Evolutionary conservation across 1,140 invertebrate genomes (phyloP), one percentile per base, ranked within the genome.

Genomic region (Chymomyza costata): DNA sequence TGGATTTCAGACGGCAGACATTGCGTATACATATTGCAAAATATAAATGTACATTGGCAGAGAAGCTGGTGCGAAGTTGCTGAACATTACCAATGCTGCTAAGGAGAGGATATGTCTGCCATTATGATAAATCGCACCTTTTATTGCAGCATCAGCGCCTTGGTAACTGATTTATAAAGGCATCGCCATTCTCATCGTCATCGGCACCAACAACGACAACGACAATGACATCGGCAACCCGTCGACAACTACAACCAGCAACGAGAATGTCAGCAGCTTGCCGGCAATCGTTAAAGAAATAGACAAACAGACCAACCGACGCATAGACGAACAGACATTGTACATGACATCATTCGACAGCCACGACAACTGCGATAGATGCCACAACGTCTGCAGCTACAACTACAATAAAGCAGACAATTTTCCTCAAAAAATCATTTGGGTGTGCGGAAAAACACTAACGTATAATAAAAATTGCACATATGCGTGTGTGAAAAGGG

Each of bases 71-170:
- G 52, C 61, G 3, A 14, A 10, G 6, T 34, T 56, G 39, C 52
- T 61, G 57, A 31, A 39, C n/a, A n/a, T n/a, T n/a, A n/a, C n/a
- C n/a, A 55, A 61, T 61, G 52, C 52, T 61, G 39, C 31, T 34
- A 50, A 35, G 25, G n/a, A n/a, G 19, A 18, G 10, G 32, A 11
- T 34, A 35, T n/a, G n/a, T n/a, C 11, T 35, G 62, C 54, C 63
- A 78, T 78, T 78, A 78, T 78, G 71, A 78, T 80, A 80, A 78
- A 78, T 78, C 73, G 71, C 71, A 78, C 71, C 71, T 80, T 80
- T 80, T 78, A 78, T 80, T 78, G 71, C 71, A 80, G 71, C 71
- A 80, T 78, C 71, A 78, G 71, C 73, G 71, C 71, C 67, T 67
- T 63, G 66, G 66, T 80, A 80, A 78, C 71, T 78, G 73, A 78